phyloP scores from a whole-genome alignment of 2,113 vertebrate genomes.

The Bufo bufo region DNA sequence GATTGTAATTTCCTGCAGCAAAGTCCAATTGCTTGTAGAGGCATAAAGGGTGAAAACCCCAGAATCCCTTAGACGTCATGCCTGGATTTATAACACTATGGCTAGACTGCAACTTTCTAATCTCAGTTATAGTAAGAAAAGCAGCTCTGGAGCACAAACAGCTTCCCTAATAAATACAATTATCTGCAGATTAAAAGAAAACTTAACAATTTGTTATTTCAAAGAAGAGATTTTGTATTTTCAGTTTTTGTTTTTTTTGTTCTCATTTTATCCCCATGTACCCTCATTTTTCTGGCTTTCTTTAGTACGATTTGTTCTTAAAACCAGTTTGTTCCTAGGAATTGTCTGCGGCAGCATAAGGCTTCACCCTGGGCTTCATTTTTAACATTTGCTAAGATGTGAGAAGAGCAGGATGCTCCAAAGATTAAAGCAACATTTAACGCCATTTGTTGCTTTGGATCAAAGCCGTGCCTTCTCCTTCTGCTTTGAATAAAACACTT shows the following conservation, averaged over 20 bases:
- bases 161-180: neutral
- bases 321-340: conserved; percentile 40
- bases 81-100: too few relatives aligned
- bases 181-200: neutral
- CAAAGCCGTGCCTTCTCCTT: conserved; percentile 22
- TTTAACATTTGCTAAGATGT: conserved; percentile 41
- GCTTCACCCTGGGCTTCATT: neutral
- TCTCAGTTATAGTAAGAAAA: too few relatives aligned
- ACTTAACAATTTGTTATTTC: neutral
- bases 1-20: too few relatives aligned
- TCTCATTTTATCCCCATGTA: neutral
- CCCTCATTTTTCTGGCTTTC: neutral
- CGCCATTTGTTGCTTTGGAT: conserved; percentile 32
- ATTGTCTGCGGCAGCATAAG: conserved; percentile 25
- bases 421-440: conserved; percentile 43
- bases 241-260: neutral
- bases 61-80: too few relatives aligned
- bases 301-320: conserved; percentile 33
- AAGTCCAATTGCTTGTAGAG: too few relatives aligned
- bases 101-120: too few relatives aligned
- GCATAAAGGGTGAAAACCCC: too few relatives aligned
- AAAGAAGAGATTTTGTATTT: neutral
- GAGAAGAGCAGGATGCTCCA: conserved; percentile 28
- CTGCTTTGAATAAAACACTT: conserved; percentile 47
- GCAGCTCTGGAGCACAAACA: too few relatives aligned